Evolutionary conservation across 2,888 invertebrate genomes (phyloP).

Genomic region (Nesidiocoris tenuis): DNA sequence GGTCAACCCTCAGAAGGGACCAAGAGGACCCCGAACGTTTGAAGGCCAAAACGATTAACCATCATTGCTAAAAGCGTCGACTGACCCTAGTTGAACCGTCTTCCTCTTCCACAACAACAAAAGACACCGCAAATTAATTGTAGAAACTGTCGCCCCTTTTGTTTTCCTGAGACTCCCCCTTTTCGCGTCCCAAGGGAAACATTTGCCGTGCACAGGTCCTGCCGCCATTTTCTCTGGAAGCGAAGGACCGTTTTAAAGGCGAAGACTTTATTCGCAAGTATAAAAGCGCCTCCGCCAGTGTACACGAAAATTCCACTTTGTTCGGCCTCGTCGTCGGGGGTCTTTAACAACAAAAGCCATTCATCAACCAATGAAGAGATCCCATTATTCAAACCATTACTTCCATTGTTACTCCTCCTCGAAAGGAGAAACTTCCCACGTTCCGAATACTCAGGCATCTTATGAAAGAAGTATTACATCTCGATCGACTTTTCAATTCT

Average conservation of each 20-base stretch:
- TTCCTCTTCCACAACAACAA: conserved; percentile 9
- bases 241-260: neutral
- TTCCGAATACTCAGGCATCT: neutral
- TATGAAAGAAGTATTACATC: conserved; percentile 36
- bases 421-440: neutral
- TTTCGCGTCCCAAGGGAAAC: conserved; percentile 30
- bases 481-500: conserved; percentile 12
- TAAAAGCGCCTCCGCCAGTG: neutral
- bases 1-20: no score
- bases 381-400: conserved; percentile 40
- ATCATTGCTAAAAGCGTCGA: no score
- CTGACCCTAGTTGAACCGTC: no score
- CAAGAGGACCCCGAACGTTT: no score
- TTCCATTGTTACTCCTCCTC: conserved; percentile 12
- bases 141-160: neutral
- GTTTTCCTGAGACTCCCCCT: neutral
- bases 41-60: no score
- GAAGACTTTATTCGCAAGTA: neutral
- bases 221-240: neutral
- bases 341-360: conserved; percentile 32
- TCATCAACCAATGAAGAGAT: conserved; percentile 30
- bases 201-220: conserved; percentile 13
- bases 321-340: neutral
- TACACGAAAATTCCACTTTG: neutral
- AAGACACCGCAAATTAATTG: conserved; percentile 36